Base-by-base conservation (phyloP, 2,113 vertebrate genomes). In the Myiagra hebetior region DNA sequence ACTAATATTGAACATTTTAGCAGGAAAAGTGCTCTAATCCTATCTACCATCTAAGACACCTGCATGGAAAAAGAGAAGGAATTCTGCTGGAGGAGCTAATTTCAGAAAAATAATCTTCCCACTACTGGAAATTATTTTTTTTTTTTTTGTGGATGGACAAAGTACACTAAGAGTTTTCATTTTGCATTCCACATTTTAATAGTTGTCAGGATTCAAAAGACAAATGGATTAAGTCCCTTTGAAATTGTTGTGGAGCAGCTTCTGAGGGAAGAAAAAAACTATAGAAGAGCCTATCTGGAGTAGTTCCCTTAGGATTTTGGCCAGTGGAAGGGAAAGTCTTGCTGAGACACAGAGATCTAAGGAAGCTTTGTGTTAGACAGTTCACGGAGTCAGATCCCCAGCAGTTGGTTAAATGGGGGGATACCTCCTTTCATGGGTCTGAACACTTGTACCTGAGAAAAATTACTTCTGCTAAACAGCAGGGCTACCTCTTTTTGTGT, bases 301-400 rank as follows among this genome's bases (percentile, higher is more conserved):
- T 19, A 56, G 20, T 15, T 18, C 3, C 6, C 11, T 26, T 28
- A 23, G 37, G 7, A 84, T 67, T 81, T 77, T 63, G 30, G 8
- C 42, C 47, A 63, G 16, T 26, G 16, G 27, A 73, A 52, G 26
- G 56, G 19, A 20, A 92, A 77, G 30, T 52, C 27, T 10, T 81
- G 23, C 26, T 62, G 28, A 16, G 62, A 26, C 7, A 21, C 11
- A 47, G 10, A 73, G 24, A 78, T 7, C 3, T 46, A 42, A 62
- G 27, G 41, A 73, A 30, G 17, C 13, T 44, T 84, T 0, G 1
- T 2, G 2, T 15, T 31, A 24, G 33, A 37, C 3, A 52, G 3
- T 13, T 55, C 15, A n/a, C 10, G 3, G 17, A 68, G 31, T 2
- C 31, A 35, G 10, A 73, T 49, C 56, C 15, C 13, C 20, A 41